phyloP scores from a whole-genome alignment of 2,113 vertebrate species.

The Carassius gibelio region DNA sequence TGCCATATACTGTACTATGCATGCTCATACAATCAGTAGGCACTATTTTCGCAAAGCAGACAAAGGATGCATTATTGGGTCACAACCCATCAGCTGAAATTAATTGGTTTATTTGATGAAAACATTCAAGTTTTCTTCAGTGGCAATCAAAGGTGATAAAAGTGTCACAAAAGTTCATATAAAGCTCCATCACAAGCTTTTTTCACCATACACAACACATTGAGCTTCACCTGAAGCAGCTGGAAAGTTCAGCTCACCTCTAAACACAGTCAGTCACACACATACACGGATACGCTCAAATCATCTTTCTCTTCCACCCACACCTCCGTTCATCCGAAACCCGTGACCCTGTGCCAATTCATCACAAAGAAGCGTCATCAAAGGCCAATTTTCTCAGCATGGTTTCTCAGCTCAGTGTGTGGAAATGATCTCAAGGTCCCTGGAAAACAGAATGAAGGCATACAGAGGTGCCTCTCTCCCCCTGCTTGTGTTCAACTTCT shows the following conservation, averaged over 20 bases:
- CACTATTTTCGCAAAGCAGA: background rate
- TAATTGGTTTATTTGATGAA: background rate
- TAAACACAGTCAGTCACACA: background rate
- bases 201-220: background rate
- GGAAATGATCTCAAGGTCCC: slow-evolving; percentile 11
- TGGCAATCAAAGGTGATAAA: background rate
- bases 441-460: slow-evolving; percentile 6
- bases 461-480: background rate
- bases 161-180: slow-evolving; percentile 4
- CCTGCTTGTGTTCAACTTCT: background rate
- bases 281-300: background rate
- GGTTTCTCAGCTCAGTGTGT: background rate
- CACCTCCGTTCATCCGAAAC: slow-evolving; percentile 56
- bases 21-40: background rate
- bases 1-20: background rate
- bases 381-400: slow-evolving; percentile 61
- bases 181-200: background rate
- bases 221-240: background rate
- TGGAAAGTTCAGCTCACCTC: background rate
- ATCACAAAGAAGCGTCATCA: slow-evolving; percentile 59
- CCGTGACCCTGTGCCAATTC: slow-evolving; percentile 59
- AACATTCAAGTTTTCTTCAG: background rate
- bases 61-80: background rate
- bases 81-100: background rate
- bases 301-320: slow-evolving; percentile 49